These are phyloP conservation scores for Percina caprodes DNA, from an alignment of 2,113 vertebrate species.

Conservation along the genomic window DNA sequence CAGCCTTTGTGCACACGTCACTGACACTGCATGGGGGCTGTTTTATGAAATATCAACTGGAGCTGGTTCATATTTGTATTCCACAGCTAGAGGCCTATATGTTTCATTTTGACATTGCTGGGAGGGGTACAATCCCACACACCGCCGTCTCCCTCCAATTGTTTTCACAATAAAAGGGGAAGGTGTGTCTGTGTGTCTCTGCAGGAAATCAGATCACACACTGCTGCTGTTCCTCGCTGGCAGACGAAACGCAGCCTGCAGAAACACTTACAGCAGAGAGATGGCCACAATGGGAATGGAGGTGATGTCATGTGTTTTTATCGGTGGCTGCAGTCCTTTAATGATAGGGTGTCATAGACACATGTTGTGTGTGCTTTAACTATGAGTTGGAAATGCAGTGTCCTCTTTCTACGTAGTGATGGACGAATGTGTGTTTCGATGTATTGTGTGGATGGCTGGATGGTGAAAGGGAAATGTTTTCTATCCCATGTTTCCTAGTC, in stretches of 20 bases:
- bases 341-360: constrained; percentile 12
- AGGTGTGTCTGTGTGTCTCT: constrained; percentile 20
- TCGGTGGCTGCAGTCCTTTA: constrained; percentile 22
- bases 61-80: constrained; percentile 33
- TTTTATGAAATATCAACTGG: constrained; percentile 46
- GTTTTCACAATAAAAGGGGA: constrained; percentile 45
- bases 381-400: constrained; percentile 5
- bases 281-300: not conserved
- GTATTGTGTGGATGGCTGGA: not conserved
- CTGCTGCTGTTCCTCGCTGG: constrained; percentile 38
- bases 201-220: constrained; percentile 51
- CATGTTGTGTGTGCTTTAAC: not conserved
- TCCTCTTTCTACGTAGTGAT: not conserved
- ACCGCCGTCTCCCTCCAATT: constrained; percentile 16
- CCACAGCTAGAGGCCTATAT: constrained; percentile 17
- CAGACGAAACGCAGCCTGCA: constrained; percentile 51
- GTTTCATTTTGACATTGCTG: constrained; percentile 46
- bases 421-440: constrained; percentile 3
- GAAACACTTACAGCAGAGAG: constrained; percentile 28
- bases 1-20: constrained; percentile 5
- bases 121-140: constrained; percentile 5
- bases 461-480: not conserved
- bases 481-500: too few species aligned
- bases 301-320: constrained; percentile 56
- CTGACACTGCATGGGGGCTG: not conserved